Percentiles rank a stretch among this genome's conserved stretches.
Evolutionary conservation across 1,140 invertebrate species (phyloP).

Genomic region (Drosophila nasuta): DNA sequence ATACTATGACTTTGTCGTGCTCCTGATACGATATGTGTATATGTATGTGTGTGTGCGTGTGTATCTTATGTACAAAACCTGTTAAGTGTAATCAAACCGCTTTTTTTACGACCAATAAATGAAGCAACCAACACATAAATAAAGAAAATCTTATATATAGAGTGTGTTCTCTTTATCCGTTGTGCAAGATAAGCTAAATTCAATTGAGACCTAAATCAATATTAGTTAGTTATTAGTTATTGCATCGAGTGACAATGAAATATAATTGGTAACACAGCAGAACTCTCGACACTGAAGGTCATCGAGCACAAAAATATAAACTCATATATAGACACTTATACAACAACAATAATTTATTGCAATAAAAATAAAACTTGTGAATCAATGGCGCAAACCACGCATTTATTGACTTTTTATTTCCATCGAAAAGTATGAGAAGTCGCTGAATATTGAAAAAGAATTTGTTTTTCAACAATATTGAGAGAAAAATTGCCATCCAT

Average conservation of each 20-base stretch:
- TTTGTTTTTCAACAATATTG: background rate
- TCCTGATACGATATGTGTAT: conserved; percentile 1
- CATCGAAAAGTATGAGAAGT: background rate
- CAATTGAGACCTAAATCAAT: conserved; percentile 18
- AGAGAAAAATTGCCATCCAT: background rate
- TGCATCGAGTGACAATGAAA: conserved; percentile 22
- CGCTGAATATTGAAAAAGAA: background rate
- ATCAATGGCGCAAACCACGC: background rate
- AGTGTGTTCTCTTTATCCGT: conserved; percentile 5
- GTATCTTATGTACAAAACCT: conserved; percentile 17
- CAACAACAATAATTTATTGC: conserved; percentile 5
- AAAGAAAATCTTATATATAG: background rate
- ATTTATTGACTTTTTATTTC: background rate
- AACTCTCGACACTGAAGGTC: conserved; percentile 2
- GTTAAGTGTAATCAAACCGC: conserved; percentile 52
- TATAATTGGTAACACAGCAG: conserved; percentile 18
- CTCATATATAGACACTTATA: background rate
- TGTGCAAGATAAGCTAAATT: conserved; percentile 23
- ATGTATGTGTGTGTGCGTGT: background rate
- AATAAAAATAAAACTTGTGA: conserved; percentile 6
- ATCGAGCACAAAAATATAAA: background rate
- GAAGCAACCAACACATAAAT: conserved; percentile 38
- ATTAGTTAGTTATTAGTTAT: conserved; percentile 19
- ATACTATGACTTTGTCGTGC: background rate
- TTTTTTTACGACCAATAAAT: conserved; percentile 60